These are phyloP conservation scores for Eurystomus glaucurus DNA, from an alignment of 2,797 vertebrate genomes.

Conservation along the genomic window DNA sequence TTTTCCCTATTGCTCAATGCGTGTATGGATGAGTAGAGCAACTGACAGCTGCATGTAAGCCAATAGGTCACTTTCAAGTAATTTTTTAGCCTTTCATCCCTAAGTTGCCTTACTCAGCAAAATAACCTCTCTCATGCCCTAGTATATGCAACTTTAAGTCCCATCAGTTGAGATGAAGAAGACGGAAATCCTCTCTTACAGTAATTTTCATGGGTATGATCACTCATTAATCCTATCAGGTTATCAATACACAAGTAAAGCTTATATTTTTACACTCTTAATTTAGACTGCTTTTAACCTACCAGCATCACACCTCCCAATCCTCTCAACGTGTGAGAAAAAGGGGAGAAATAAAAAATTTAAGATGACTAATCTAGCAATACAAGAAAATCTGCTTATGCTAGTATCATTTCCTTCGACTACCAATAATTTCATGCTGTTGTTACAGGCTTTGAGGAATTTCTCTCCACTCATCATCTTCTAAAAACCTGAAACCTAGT, in stretches of 20 bases:
- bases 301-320: neutral
- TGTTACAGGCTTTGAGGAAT: neutral
- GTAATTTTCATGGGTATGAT: neutral
- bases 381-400: neutral
- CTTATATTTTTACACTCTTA: neutral
- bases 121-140: neutral
- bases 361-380: neutral
- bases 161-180: neutral
- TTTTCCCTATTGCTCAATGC: neutral
- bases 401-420: neutral
- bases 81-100: neutral
- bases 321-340: neutral
- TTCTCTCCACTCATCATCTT: neutral
- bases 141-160: neutral
- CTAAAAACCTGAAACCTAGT: neutral
- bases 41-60: neutral
- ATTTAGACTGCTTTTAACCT: neutral
- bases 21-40: neutral
- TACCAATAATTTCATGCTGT: conserved; percentile 13
- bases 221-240: neutral
- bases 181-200: neutral
- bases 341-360: neutral
- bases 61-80: neutral
- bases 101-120: conserved; percentile 15
- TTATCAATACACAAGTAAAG: neutral